These are phyloP conservation scores for Pampusana beccarii DNA, from an alignment of 2,113 vertebrate species.

Conservation along the genomic window DNA sequence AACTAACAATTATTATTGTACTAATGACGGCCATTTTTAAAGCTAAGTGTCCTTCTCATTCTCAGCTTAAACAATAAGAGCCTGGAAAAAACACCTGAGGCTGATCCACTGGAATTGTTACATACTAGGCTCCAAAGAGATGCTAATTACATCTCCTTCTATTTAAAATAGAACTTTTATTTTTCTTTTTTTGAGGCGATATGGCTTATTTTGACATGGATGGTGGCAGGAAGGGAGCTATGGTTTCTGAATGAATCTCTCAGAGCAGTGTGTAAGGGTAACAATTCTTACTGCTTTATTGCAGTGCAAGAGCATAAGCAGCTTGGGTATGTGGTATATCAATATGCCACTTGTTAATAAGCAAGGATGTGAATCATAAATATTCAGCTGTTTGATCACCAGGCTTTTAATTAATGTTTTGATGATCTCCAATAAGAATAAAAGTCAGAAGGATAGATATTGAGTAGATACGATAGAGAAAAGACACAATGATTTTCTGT, in stretches of 20 bases:
- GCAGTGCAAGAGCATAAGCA: constrained; percentile 59
- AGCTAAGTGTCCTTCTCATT: constrained; percentile 32
- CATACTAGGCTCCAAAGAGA: neutral
- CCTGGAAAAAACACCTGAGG: constrained; percentile 26
- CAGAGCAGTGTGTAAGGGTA: constrained; percentile 30
- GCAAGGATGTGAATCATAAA: constrained; percentile 70
- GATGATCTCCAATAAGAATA: constrained; percentile 76
- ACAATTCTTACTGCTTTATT: constrained; percentile 70
- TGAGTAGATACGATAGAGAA: constrained; percentile 60
- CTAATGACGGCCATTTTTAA: constrained; percentile 57
- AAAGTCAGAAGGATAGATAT: constrained; percentile 69
- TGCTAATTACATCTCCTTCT: neutral
- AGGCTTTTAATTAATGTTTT: constrained; percentile 77
- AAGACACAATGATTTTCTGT: constrained; percentile 68
- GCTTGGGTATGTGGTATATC: constrained; percentile 65
- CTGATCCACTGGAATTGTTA: neutral
- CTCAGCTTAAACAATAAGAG: neutral
- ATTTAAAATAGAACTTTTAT: neutral
- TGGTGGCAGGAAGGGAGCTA: neutral
- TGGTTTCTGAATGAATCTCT: constrained; percentile 51
- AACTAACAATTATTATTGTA: constrained; percentile 55
- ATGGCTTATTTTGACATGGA: constrained; percentile 27
- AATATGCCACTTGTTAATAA: constrained; percentile 76
- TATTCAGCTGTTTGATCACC: constrained; percentile 72
- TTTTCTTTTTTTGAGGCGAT: neutral